Conservation (phyloP, 2,113 vertebrate species). For the Ranitomeya variabilis region DNA sequence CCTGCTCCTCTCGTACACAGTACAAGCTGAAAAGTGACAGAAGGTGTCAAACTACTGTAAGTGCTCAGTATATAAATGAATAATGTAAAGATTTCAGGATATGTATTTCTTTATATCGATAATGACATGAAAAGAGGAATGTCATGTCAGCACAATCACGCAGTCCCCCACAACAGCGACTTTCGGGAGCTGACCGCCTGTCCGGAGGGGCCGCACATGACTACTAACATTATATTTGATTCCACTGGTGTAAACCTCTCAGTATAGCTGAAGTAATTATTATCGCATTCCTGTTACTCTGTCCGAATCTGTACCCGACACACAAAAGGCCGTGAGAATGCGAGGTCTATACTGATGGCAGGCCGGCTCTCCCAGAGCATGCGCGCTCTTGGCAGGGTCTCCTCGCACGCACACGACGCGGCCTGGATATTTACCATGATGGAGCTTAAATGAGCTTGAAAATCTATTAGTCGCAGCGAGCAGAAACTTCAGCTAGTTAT, state of each 20-base stretch:
- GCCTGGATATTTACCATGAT: constrained; percentile 8
- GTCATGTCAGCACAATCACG: no score
- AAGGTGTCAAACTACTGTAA: no score
- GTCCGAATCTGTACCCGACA: neutral
- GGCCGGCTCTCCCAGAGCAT: neutral
- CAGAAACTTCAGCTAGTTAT: constrained; percentile 14
- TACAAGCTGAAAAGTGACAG: no score
- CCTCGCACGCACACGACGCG: neutral
- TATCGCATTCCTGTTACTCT: neutral
- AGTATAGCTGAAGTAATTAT: neutral
- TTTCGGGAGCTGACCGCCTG: no score
- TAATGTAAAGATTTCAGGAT: no score
- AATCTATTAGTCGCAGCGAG: constrained; percentile 21
- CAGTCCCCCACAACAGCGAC: no score
- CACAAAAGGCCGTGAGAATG: neutral
- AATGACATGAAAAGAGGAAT: no score
- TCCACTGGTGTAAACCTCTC: neutral
- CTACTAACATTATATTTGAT: neutral
- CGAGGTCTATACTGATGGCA: neutral
- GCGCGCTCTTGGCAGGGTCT: neutral
- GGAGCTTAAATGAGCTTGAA: neutral
- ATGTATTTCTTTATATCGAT: no score
- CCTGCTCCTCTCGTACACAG: no score
- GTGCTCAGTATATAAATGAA: no score
- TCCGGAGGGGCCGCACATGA: no score